Percentiles rank a stretch among this genome's conserved stretches.
phyloP scores from a whole-genome alignment of 2,888 invertebrate genomes.

The Papilio gigon region DNA sequence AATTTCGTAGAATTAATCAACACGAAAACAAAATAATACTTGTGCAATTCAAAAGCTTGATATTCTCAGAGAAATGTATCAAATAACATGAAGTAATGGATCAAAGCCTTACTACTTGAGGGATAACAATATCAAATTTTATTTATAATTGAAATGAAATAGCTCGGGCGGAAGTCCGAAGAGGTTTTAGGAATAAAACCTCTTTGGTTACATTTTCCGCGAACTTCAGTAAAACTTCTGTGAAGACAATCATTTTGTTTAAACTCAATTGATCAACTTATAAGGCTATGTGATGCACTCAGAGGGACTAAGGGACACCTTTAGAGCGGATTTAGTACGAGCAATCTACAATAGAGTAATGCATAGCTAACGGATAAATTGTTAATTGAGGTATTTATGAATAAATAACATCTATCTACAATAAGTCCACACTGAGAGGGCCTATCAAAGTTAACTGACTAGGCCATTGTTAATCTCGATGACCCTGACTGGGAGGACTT shows the following conservation, averaged over 20 bases:
- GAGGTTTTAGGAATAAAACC: too few species aligned
- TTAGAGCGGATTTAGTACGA: too few species aligned
- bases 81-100: conserved; percentile 14
- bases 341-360: too few species aligned
- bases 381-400: too few species aligned
- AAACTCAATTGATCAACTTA: background rate
- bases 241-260: background rate
- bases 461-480: too few species aligned
- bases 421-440: too few species aligned
- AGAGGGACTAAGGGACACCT: too few species aligned
- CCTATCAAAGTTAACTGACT: too few species aligned
- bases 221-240: background rate
- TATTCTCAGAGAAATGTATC: conserved; percentile 12
- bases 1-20: background rate
- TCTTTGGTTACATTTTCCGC: conserved; percentile 8
- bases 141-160: conserved; percentile 17
- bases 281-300: too few species aligned
- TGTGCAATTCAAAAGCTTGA: background rate
- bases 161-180: background rate
- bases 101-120: conserved; percentile 2
- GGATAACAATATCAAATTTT: conserved; percentile 19
- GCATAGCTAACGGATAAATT: too few species aligned
- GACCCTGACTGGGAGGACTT: too few species aligned
- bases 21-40: background rate
- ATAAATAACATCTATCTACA: too few species aligned